Evolutionary conservation across 2,888 invertebrate genomes (phyloP), one percentile per base, ranked within the genome.

Genomic region (Anticlea derivata): DNA sequence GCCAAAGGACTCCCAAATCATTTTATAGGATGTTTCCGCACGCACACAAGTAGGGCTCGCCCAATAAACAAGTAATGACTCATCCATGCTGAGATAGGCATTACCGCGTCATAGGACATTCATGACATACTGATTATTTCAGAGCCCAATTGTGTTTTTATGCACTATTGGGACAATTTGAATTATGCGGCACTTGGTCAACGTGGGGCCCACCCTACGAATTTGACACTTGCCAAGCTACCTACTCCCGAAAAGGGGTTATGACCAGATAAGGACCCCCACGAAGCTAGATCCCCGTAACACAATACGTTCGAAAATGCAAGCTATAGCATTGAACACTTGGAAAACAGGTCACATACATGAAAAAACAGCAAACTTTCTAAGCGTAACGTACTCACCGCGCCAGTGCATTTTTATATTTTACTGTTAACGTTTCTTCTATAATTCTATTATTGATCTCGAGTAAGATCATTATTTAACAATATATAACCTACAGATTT

Each of bases 401-500:
- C 78, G 97, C 96, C 88, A 96, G 92, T 80, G 97, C 97, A 94
- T 98, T 98, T 92, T 95, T 96, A 91, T 98, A 98, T 94, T 99
- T 99, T 74, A 97, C 94, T 79, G 95, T 94, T 83, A 99, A 92
- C 56, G 98, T 97, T 91, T 99, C 99, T 92, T 98, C 98, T 75
- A 99, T 96, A 92, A 99, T 98, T 91, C 98, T 96, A 93, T 99
- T 99, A 92, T 99, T 97, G 92, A 98, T 98, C 94, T 99, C 99
- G 85, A 99, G 93, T 87, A 98, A 93, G 93, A 98, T 98, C 98
- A 98, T 98, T 86, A 86, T 86, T 90, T 85, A 85, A 88, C 83
- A 87, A 87, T 88, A 83, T 80, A 83, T 85, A 87, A 84, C 90
- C 91, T 91, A 90, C 87, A 83, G 83, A 66, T 83, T 86, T 86